phyloP scores from a whole-genome alignment of 2,888 invertebrate species.

The Dryadula phaetusa region DNA sequence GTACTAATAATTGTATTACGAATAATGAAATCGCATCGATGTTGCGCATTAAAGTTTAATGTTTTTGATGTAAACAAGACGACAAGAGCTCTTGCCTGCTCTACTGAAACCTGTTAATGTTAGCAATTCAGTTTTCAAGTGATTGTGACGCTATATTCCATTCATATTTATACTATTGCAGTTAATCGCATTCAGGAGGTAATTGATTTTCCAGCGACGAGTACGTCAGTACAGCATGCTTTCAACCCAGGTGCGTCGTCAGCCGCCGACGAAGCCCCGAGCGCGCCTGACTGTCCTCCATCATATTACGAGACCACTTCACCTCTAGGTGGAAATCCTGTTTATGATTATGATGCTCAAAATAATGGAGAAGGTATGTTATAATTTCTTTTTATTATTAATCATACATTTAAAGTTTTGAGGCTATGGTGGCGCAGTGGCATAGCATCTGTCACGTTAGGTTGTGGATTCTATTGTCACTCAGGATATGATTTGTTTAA shows the following conservation, averaged over 20 bases:
- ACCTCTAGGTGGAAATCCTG: conserved; percentile 32
- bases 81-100: neutral
- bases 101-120: too few species aligned
- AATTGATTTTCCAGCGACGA: conserved; percentile 45
- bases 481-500: too few species aligned
- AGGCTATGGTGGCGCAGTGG: too few species aligned
- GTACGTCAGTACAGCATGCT: conserved; percentile 51
- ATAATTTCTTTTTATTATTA: neutral
- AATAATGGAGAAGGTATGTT: conserved; percentile 32
- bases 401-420: too few species aligned
- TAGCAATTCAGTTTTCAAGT: neutral
- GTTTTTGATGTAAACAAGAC: conserved; percentile 1
- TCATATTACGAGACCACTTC: conserved; percentile 57
- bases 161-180: conserved; percentile 49
- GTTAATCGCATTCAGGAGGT: conserved; percentile 44
- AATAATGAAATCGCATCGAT: neutral
- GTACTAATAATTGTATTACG: neutral
- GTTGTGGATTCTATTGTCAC: too few species aligned
- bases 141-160: too few species aligned
- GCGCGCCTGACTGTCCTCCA: conserved; percentile 65
- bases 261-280: conserved; percentile 49
- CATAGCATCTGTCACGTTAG: too few species aligned
- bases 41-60: neutral
- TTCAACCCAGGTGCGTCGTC: conserved; percentile 48
- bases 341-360: conserved; percentile 21